These are phyloP conservation scores for Hydrozoanthus gracilis DNA, from an alignment of 92 coral and sea anemone genomes.

Conservation along the genomic window DNA sequence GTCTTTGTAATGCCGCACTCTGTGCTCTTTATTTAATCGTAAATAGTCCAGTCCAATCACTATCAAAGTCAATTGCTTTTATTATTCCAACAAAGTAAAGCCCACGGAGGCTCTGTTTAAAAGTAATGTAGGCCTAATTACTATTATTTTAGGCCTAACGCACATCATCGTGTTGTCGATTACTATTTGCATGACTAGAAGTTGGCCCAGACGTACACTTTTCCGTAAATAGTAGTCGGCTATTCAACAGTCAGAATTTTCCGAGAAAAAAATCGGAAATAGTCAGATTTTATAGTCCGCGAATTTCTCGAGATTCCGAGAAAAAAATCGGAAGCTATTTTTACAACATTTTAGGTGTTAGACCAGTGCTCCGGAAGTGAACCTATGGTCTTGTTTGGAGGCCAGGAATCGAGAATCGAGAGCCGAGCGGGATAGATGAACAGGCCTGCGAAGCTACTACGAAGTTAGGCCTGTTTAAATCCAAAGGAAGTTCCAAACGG, in stretches of 20 bases:
- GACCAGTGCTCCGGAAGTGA: not conserved
- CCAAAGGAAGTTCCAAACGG: not conserved
- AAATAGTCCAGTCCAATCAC: not conserved
- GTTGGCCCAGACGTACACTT: not conserved
- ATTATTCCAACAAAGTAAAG: not conserved
- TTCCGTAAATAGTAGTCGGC: not conserved
- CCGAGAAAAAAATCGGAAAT: not conserved
- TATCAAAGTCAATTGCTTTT: not conserved
- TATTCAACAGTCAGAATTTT: not conserved
- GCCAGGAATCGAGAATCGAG: not conserved
- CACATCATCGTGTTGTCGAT: not conserved
- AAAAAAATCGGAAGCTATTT: not conserved
- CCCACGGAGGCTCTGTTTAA: not conserved
- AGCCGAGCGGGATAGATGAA: not conserved
- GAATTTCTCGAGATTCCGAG: not conserved
- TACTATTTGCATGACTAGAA: not conserved
- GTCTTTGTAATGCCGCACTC: not conserved
- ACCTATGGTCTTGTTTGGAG: not conserved
- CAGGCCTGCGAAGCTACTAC: not conserved
- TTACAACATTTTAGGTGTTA: not conserved
- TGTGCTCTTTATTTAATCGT: not conserved
- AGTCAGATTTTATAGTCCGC: not conserved
- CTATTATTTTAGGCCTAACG: not conserved
- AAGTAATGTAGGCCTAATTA: not conserved
- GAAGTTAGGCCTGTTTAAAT: not conserved